Base-by-base conservation (phyloP, 35 echinoderm and acorn worm species). In the Lytechinus variegatus region DNA sequence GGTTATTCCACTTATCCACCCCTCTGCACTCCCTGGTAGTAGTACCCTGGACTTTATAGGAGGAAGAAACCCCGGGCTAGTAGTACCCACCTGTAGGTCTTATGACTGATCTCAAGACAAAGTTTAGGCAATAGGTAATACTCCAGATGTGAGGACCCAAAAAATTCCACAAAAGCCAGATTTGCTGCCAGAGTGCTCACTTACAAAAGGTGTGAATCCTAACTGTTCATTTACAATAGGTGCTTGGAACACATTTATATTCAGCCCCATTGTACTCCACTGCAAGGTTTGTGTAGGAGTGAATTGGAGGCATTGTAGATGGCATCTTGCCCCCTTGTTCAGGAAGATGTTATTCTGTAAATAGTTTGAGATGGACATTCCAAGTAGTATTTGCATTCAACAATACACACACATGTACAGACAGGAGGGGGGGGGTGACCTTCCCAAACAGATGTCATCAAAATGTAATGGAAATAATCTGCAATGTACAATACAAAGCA, bases 141-240 rank as follows among this genome's bases (percentile, higher is more conserved):
- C 13, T 58, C 16, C 66, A 79, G 66, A 79, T 79, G 66, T 79
- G 7, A 44, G 19, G 6, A 8, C 21, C n/a, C n/a, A 21, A 24
- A 79, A 79, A 79, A 24, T 79, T n/a, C n/a, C 66, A 79, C 66
- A 79, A 79, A 24, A 79, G 66, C 66, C 66, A 79, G 66, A 79
- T 79, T 79, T 79, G 14, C 66, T 79, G 66, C 66, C 66, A 79
- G 66, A 79, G n/a, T 21, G 66, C 66, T 79, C 66, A 79, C 19
- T 79, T 79, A 79, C 66, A 79, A 79, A 79, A 79, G 66, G 66
- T 79, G 66, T 79, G 66, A 79, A 79, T 79, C 66, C 66, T 21
- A 79, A 79, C 66, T 79, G 19, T 24, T 79, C 66, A 79, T 79
- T 79, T 27, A 79, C 66, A 79, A 79, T 79, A 79, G 66, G 66